Evolutionary conservation across 1,140 invertebrate species (phyloP), one percentile per base, ranked within the genome.

Genomic region (Colletes latitarsis): DNA sequence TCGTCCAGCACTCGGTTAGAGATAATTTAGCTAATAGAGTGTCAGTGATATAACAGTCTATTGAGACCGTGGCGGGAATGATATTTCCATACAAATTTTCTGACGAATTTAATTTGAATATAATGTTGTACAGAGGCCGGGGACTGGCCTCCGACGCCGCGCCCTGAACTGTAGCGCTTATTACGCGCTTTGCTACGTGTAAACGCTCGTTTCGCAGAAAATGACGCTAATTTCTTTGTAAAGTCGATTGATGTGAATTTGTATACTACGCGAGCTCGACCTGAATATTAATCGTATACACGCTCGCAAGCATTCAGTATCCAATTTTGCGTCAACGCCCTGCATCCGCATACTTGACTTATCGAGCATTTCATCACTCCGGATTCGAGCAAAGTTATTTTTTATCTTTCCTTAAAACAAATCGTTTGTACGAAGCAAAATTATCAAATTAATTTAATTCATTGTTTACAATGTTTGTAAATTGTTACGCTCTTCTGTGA

Each of bases 11-110:
- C 67, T 86, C 71, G 70, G 82, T 86, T 77, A 83, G 46, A 71
- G 64, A 83, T 79, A 76, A 87, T 86, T 87, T 81, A 76, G 58
- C 68, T 86, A 87, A 87, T 86, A 78, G 77, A 86, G 73, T 63
- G 63, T 64, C 39, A 19, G 52, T 46, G 43, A 63, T 80, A 63
- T 43, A 70, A 75, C 58, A 55, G 53, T 53, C 53, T 67, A 57
- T 75, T n/a, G n/a, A 15, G 30, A 19, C 46, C 70, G n/a, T 3
- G 41, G 9, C 6, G 46, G 4, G 15, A 41, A 58, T 80, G 21
- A 49, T 57, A 58, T 57, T 66, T 74, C 15, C 52, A 49, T 73
- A 46, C 1, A 15, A 49, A 60, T 62, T 62, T 71, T 49, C 17
- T 60, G 15, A 19, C 67, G 2, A 49, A 19, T 60, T n/a, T 39